A percentile compares a stretch with the other conserved stretches of the same genome.
phyloP scores from a whole-genome alignment of 2,888 invertebrate species.

The Pyralis farinalis region DNA sequence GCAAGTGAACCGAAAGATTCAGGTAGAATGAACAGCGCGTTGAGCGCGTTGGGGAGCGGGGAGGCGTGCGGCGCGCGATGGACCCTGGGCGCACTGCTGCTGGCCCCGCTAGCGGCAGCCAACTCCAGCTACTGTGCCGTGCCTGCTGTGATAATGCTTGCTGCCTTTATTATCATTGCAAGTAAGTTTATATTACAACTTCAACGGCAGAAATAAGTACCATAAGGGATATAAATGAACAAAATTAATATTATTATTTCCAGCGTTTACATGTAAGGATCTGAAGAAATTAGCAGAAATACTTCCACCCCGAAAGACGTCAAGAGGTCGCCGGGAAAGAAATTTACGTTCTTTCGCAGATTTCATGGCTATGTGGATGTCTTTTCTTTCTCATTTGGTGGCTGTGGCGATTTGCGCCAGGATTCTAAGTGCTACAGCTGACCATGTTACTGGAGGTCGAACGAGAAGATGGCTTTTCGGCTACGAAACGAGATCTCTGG shows the following conservation, averaged over 20 bases:
- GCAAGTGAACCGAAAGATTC: conserved; percentile 37
- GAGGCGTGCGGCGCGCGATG: conserved; percentile 75
- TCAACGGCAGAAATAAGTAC: too few relatives aligned
- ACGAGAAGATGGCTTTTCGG: conserved; percentile 83
- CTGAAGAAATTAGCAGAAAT: conserved; percentile 60
- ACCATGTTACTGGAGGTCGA: conserved; percentile 81
- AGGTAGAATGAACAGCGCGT: conserved; percentile 44
- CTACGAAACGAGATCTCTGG: conserved; percentile 78
- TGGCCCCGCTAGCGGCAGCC: conserved; percentile 81
- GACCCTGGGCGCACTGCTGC: conserved; percentile 80
- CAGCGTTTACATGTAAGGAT: conserved; percentile 66
- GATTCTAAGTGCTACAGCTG: conserved; percentile 82
- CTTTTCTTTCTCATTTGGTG: conserved; percentile 79
- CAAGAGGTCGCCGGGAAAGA: conserved; percentile 61
- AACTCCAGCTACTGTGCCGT: conserved; percentile 82
- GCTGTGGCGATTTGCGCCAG: conserved; percentile 83
- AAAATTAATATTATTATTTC: too few relatives aligned
- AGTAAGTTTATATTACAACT: conserved; percentile 72
- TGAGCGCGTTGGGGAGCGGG: conserved; percentile 48
- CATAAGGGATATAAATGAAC: too few relatives aligned
- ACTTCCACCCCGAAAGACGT: conserved; percentile 58
- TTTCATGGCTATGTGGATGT: conserved; percentile 82
- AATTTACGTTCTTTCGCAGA: conserved; percentile 75
- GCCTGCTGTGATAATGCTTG: conserved; percentile 75
- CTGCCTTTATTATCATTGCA: conserved; percentile 72